Evolutionary conservation across 2,888 invertebrate species (phyloP).

Genomic region (Chrysolina oricalcia): DNA sequence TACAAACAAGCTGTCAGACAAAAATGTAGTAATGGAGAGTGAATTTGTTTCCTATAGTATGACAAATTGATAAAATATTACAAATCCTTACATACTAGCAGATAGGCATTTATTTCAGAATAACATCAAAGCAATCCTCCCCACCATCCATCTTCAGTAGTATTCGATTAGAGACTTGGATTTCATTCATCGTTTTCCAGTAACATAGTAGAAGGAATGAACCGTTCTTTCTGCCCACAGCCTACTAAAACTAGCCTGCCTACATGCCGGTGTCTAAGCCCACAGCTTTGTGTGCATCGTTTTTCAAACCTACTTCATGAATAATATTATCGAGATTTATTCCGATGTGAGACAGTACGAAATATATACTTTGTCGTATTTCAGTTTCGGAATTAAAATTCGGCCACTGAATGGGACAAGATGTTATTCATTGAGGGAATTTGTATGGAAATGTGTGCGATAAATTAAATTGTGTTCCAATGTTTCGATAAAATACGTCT

Average conservation of each 20-base stretch:
- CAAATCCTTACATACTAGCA: too few species aligned
- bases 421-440: not conserved
- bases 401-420: not conserved
- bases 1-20: too few species aligned
- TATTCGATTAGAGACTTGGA: not conserved
- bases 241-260: slow-evolving; percentile 37
- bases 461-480: not conserved
- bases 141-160: not conserved
- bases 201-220: slow-evolving; percentile 15
- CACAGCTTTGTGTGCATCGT: slow-evolving; percentile 43
- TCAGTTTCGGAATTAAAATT: not conserved
- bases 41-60: too few species aligned
- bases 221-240: slow-evolving; percentile 32
- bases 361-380: slow-evolving; percentile 8
- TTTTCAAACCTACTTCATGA: slow-evolving; percentile 48
- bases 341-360: slow-evolving; percentile 16
- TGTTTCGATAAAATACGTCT: too few species aligned
- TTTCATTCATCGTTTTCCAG: slow-evolving; percentile 16
- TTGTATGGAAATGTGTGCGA: not conserved
- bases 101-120: too few species aligned
- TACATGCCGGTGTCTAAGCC: slow-evolving; percentile 36
- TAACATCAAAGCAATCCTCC: too few species aligned
- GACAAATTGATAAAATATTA: too few species aligned
- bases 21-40: too few species aligned
- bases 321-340: slow-evolving; percentile 42